Percentiles rank a stretch among this genome's conserved stretches.
These are phyloP conservation scores for Cantharis rufa DNA, from an alignment of 2,888 invertebrate species.

Conservation along the genomic window DNA sequence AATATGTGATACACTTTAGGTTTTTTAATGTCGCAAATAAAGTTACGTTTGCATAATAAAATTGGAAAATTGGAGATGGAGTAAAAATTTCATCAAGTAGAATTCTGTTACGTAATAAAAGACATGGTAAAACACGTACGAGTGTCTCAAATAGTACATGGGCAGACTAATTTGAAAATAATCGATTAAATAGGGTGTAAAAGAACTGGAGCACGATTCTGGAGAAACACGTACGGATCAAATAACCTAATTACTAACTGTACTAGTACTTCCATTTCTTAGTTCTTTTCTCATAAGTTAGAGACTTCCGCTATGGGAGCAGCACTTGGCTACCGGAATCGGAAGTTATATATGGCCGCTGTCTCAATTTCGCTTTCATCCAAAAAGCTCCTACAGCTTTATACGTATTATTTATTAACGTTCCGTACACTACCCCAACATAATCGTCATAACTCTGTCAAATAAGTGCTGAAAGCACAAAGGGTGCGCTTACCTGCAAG, in stretches of 20 bases:
- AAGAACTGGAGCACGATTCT: slow-evolving; percentile 11
- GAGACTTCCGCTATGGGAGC: slow-evolving; percentile 30
- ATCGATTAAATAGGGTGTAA: slow-evolving; percentile 18
- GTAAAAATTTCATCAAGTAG: background rate
- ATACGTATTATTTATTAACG: slow-evolving; percentile 25
- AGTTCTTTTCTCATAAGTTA: slow-evolving; percentile 27
- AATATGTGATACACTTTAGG: background rate
- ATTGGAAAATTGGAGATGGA: background rate
- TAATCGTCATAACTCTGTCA: slow-evolving; percentile 21
- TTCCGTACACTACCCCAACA: slow-evolving; percentile 8
- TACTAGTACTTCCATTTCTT: slow-evolving; percentile 34
- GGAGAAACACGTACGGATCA: slow-evolving; percentile 27
- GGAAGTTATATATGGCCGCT: slow-evolving; percentile 32
- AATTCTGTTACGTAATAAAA: background rate
- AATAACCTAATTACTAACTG: slow-evolving; percentile 36
- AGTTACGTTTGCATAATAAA: background rate
- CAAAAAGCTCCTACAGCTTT: slow-evolving; percentile 22
- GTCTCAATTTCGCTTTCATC: slow-evolving; percentile 27
- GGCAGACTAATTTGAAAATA: slow-evolving; percentile 17
- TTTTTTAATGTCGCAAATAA: background rate
- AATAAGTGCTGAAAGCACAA: slow-evolving; percentile 16
- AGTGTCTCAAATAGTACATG: background rate
- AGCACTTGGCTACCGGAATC: slow-evolving; percentile 33
- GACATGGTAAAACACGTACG: background rate
- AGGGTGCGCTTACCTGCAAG: background rate